A percentile compares a stretch with the other conserved stretches of the same genome.
phyloP scores from a whole-genome alignment of 2,888 invertebrate genomes.

The Iphiclides podalirius region DNA sequence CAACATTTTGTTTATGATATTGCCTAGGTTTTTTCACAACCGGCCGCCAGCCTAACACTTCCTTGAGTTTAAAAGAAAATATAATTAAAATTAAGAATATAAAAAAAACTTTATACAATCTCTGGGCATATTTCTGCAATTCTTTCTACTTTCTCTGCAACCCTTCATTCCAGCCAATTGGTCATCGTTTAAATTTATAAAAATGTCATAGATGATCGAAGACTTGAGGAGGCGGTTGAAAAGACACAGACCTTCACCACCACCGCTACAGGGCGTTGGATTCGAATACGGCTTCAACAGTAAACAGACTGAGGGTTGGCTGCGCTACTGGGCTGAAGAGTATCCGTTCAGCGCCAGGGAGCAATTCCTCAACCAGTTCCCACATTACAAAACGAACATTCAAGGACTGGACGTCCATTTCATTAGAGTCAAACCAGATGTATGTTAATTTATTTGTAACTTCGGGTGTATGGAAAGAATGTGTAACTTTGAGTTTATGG shows the following conservation, averaged over 20 bases:
- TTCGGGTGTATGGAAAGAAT: too few species aligned
- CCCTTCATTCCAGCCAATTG: too few species aligned
- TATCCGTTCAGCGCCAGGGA: constrained; percentile 84
- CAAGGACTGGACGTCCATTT: constrained; percentile 88
- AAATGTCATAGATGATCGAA: constrained; percentile 55
- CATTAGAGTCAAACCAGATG: constrained; percentile 83
- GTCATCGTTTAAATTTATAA: too few species aligned
- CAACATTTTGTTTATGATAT: too few species aligned
- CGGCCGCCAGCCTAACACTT: too few species aligned
- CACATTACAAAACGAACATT: constrained; percentile 88
- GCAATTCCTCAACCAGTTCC: constrained; percentile 83
- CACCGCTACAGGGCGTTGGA: constrained; percentile 83
- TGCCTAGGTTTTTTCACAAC: too few species aligned
- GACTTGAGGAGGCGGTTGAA: constrained; percentile 53
- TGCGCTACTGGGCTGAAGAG: constrained; percentile 88
- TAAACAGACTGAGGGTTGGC: constrained; percentile 81
- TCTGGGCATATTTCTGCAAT: too few species aligned
- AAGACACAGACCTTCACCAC: constrained; percentile 49
- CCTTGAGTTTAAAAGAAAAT: too few species aligned
- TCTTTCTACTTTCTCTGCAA: too few species aligned
- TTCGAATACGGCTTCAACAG: constrained; percentile 93
- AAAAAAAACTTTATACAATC: too few species aligned
- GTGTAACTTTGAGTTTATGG: too few species aligned
- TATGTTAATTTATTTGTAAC: constrained; percentile 36
- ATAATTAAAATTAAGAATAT: too few species aligned